Percentiles rank a stretch among this genome's conserved stretches.
Conservation (phyloP, 1,140 invertebrate species). For the Scaptomyza pallida region DNA sequence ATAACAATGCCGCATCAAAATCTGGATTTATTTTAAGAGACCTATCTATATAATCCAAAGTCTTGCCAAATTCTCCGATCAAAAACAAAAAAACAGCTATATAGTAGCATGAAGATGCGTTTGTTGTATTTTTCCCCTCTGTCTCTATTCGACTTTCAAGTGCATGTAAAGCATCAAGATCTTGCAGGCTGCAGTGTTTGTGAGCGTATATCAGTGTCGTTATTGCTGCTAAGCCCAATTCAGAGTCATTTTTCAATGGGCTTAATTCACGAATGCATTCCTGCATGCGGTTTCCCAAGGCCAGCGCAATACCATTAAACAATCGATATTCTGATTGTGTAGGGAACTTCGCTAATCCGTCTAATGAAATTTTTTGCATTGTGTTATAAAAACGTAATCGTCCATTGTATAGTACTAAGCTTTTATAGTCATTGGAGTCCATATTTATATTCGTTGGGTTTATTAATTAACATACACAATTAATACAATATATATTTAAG, state of each 20-base stretch:
- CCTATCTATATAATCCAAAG: slow-evolving; percentile 92
- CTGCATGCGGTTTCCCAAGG: slow-evolving; percentile 88
- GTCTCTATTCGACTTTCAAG: slow-evolving; percentile 92
- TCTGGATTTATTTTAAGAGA: slow-evolving; percentile 89
- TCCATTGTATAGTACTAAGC: slow-evolving; percentile 92
- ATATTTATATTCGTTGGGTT: slow-evolving; percentile 74
- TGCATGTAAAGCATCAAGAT: slow-evolving; percentile 88
- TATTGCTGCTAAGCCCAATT: slow-evolving; percentile 89
- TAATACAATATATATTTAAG: slow-evolving; percentile 23
- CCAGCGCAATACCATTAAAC: slow-evolving; percentile 89
- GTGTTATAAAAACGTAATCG: slow-evolving; percentile 91
- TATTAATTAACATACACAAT: slow-evolving; percentile 21
- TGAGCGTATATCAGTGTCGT: slow-evolving; percentile 91
- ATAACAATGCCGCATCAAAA: slow-evolving; percentile 87
- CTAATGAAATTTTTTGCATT: slow-evolving; percentile 89
- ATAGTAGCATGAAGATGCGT: slow-evolving; percentile 88
- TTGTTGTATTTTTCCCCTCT: slow-evolving; percentile 88
- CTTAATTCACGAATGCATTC: slow-evolving; percentile 91
- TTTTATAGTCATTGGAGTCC: slow-evolving; percentile 87
- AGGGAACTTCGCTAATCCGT: slow-evolving; percentile 88
- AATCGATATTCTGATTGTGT: slow-evolving; percentile 89
- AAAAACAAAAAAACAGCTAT: slow-evolving; percentile 90
- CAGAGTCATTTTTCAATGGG: slow-evolving; percentile 87
- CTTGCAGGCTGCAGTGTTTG: slow-evolving; percentile 86
- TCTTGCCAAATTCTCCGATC: slow-evolving; percentile 90